Evolutionary conservation across 2,797 vertebrate genomes (phyloP).

Genomic region (Danio tinwini): DNA sequence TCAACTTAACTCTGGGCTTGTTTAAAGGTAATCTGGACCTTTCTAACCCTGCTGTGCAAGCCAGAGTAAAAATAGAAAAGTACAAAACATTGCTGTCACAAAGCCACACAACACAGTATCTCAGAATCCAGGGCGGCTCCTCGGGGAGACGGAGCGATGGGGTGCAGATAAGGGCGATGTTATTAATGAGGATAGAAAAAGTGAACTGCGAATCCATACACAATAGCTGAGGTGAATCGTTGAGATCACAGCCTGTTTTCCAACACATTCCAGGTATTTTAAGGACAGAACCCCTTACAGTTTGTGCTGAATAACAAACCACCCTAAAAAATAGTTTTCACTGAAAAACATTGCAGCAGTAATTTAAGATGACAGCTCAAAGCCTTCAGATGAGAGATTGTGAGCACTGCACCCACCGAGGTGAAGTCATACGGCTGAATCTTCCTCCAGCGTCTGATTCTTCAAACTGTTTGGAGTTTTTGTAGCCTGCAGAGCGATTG

Average conservation of each 20-base stretch:
- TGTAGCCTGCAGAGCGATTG: constrained; percentile 48
- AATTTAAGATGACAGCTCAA: constrained; percentile 41
- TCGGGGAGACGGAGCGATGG: constrained; percentile 15
- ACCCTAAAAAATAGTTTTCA: constrained; percentile 24
- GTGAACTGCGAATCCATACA: neutral
- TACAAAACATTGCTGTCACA: constrained; percentile 33
- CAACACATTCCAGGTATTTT: constrained; percentile 1
- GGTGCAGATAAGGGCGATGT: constrained; percentile 13
- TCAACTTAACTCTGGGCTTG: constrained; percentile 45
- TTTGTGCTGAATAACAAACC: constrained; percentile 22
- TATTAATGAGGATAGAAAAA: constrained; percentile 27
- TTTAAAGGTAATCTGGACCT: constrained; percentile 58
- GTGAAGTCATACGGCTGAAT: constrained; percentile 31
- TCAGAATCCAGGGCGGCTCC: constrained; percentile 32
- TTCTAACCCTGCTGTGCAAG: constrained; percentile 49
- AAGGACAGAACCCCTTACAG: constrained; percentile 15
- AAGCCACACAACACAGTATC: constrained; percentile 16
- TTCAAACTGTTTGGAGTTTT: constrained; percentile 27
- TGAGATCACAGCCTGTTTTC: neutral
- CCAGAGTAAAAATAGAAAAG: constrained; percentile 55
- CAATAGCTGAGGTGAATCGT: constrained; percentile 21
- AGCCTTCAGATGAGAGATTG: constrained; percentile 48
- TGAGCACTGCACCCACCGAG: constrained; percentile 31
- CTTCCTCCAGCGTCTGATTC: constrained; percentile 15
- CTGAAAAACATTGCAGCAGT: constrained; percentile 30